Evolutionary conservation across 2,113 vertebrate species (phyloP), one percentile per base, ranked within the genome.

Genomic region (Eira barbara): DNA sequence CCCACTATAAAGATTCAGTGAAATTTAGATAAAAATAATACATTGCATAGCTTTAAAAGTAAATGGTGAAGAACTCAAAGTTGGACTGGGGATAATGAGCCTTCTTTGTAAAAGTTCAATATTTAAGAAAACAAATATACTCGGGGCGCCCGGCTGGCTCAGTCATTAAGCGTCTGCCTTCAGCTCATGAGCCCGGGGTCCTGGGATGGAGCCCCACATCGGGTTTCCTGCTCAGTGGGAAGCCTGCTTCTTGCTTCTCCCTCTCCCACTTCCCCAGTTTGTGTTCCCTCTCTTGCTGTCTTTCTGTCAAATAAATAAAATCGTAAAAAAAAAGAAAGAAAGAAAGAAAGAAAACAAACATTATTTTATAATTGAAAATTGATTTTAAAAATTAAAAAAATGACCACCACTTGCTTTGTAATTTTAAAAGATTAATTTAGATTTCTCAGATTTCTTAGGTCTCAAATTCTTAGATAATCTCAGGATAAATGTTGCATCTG

Each of bases 21-120:
- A 92, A 36, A 95, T 80, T 61, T 73, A 76, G 14, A 89, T 55
- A 31, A 84, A 92, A 94, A 83, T 73, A 67, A 61, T 12, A 61
- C 3, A 91, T 74, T 73, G 80, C 45, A 91, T 17, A 88, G 61
- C 34, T 96, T 87, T 94, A 94, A 96, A 96, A 79, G 39, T 74
- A 90, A 95, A 90, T 73, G 3, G 39, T 95, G n/a, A 95, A 85
- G 11, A 78, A 55, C 65, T 94, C 74, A 85, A 93, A 96, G 39
- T 31, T 90, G 80, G 59, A 95, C 2, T 83, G 42, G 36, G 45
- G 14, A 39, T 89, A 45, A 88, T 17, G 1, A 88, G 39, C 23
- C 25, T 89, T 80, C 82, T 69, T 57, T 85, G 55, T 39, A 81
- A 91, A 89, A 84, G 25, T 63, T 47, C n/a, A 36, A 57, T 97